Evolutionary conservation across 2,888 invertebrate genomes (phyloP).

Genomic region (Lasioglossum pauxillum): DNA sequence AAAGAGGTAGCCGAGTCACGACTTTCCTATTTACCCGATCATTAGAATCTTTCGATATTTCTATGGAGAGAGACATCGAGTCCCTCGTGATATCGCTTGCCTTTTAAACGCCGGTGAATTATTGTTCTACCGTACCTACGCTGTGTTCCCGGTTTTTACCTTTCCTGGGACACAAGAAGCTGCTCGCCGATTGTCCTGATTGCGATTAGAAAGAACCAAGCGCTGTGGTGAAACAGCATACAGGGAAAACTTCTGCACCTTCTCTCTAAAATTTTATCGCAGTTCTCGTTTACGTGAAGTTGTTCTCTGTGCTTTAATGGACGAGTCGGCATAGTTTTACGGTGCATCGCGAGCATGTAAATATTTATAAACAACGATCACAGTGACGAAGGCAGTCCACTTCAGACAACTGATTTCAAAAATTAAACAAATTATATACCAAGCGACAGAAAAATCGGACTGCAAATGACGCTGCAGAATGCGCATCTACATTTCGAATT

Average conservation of each 20-base stretch:
- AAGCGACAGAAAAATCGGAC: no score
- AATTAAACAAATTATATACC: no score
- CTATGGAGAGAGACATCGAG: conserved; percentile 49
- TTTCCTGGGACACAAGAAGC: conserved; percentile 1
- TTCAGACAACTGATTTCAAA: no score
- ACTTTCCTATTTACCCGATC: conserved; percentile 66
- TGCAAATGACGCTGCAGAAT: no score
- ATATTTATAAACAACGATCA: no score
- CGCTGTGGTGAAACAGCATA: not conserved
- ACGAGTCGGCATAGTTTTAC: no score
- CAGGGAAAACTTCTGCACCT: not conserved
- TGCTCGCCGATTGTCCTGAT: not conserved
- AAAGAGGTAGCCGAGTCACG: conserved; percentile 67
- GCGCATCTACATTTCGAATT: no score
- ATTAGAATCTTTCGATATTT: conserved; percentile 68
- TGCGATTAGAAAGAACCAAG: not conserved
- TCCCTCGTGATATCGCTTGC: conserved; percentile 32
- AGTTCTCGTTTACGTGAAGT: not conserved
- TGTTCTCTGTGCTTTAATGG: not conserved
- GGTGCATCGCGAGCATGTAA: no score
- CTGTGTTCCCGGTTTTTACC: conserved; percentile 7
- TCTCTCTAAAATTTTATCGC: not conserved
- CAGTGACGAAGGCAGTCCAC: no score
- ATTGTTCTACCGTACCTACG: conserved; percentile 19
- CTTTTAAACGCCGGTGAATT: conserved; percentile 26